phyloP scores from a whole-genome alignment of 2,797 vertebrate genomes.

The Mormyrus proboscirostris region DNA sequence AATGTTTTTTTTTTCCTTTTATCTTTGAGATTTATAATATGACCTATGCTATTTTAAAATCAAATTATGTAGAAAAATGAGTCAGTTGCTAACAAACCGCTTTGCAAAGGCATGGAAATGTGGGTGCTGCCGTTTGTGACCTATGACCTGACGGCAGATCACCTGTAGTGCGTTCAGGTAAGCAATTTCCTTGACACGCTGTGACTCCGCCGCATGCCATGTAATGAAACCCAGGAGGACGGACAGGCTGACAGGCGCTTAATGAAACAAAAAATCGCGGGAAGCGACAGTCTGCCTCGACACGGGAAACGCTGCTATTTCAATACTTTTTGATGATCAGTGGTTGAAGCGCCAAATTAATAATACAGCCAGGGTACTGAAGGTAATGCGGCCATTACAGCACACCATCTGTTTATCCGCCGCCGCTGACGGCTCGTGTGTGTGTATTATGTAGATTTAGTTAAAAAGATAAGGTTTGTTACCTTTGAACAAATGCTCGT shows the following conservation, averaged over 20 bases:
- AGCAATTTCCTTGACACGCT: neutral
- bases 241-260: conserved; percentile 16
- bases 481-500: neutral
- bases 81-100: neutral
- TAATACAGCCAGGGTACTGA: conserved; percentile 13
- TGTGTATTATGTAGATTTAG: conserved; percentile 17
- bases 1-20: neutral
- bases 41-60: neutral
- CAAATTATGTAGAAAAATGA: neutral
- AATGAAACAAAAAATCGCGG: conserved; percentile 15
- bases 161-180: neutral
- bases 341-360: conserved; percentile 19
- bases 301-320: neutral
- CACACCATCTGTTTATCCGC: conserved; percentile 14
- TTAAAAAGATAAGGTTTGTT: conserved; percentile 7
- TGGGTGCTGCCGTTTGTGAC: neutral
- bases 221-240: neutral
- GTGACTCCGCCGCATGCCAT: neutral
- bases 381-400: conserved; percentile 17
- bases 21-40: neutral
- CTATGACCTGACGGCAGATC: neutral
- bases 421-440: neutral
- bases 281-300: neutral
- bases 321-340: conserved; percentile 21
- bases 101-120: neutral